Evolutionary conservation across 2,888 invertebrate species (phyloP).

Genomic region (Fragum whitleyi): DNA sequence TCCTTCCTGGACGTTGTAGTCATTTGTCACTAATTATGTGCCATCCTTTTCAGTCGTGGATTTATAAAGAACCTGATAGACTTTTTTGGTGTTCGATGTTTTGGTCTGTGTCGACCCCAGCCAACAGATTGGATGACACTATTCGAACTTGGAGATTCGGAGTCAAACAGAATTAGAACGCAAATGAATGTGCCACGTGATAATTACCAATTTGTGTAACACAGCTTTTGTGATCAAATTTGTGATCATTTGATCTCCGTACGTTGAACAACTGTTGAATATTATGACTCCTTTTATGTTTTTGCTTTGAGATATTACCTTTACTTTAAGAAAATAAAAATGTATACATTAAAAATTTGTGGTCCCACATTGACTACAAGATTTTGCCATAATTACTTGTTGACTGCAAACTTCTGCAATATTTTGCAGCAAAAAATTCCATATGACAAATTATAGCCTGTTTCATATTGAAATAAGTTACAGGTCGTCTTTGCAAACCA

Average conservation of each 20-base stretch:
- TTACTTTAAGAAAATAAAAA: too few species aligned
- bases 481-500: too few species aligned
- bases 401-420: too few species aligned
- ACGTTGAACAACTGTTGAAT: neutral
- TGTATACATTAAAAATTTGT: too few species aligned
- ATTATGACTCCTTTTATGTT: neutral
- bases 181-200: slow-evolving; percentile 72
- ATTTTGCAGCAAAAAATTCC: too few species aligned
- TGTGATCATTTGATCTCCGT: slow-evolving; percentile 5
- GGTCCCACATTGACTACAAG: too few species aligned
- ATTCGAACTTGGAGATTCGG: slow-evolving; percentile 78
- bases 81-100: slow-evolving; percentile 92
- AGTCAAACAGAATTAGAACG: slow-evolving; percentile 56
- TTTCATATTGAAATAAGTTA: too few species aligned
- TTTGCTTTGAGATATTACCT: too few species aligned
- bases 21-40: too few species aligned
- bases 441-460: too few species aligned
- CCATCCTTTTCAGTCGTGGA: slow-evolving; percentile 90
- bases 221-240: neutral
- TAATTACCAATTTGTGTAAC: slow-evolving; percentile 80
- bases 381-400: too few species aligned
- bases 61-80: slow-evolving; percentile 93
- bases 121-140: slow-evolving; percentile 90
- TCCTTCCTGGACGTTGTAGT: too few species aligned
- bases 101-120: slow-evolving; percentile 91